These are phyloP conservation scores for Crenuchus spilurus DNA, from an alignment of 2,797 vertebrate species.

Conservation along the genomic window DNA sequence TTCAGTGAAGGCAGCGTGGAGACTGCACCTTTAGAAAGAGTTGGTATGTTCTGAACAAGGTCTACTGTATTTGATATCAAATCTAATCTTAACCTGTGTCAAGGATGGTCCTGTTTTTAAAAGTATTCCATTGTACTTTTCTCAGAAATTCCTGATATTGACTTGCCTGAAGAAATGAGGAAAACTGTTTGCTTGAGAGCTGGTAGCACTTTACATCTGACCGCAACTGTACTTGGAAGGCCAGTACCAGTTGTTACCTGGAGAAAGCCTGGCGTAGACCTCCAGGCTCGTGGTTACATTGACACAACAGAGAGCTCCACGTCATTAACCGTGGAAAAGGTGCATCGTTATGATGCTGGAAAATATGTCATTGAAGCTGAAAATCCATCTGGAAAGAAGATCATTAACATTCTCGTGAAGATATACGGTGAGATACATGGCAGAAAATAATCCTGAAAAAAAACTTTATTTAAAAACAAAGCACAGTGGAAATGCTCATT, in stretches of 20 bases:
- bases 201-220: constrained; percentile 89
- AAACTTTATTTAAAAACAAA: background rate
- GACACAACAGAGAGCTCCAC: constrained; percentile 93
- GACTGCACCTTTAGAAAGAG: constrained; percentile 88
- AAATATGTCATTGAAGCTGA: constrained; percentile 98
- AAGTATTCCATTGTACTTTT: constrained; percentile 2
- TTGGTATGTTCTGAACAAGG: constrained; percentile 80
- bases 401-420: constrained; percentile 90
- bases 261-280: constrained; percentile 92
- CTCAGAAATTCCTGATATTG: constrained; percentile 95
- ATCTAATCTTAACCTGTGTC: no score
- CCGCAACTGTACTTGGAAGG: constrained; percentile 88
- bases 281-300: constrained; percentile 89
- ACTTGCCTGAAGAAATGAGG: constrained; percentile 93
- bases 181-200: constrained; percentile 94
- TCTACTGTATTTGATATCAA: constrained; percentile 33
- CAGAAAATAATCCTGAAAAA: background rate
- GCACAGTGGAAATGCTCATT: background rate
- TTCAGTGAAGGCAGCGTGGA: constrained; percentile 89
- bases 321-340: constrained; percentile 90
- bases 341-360: constrained; percentile 93
- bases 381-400: constrained; percentile 98
- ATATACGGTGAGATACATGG: constrained; percentile 85
- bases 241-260: constrained; percentile 89
- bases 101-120: no score